Conservation (phyloP, 2,888 invertebrate genomes). For the Tigriopus californicus region DNA sequence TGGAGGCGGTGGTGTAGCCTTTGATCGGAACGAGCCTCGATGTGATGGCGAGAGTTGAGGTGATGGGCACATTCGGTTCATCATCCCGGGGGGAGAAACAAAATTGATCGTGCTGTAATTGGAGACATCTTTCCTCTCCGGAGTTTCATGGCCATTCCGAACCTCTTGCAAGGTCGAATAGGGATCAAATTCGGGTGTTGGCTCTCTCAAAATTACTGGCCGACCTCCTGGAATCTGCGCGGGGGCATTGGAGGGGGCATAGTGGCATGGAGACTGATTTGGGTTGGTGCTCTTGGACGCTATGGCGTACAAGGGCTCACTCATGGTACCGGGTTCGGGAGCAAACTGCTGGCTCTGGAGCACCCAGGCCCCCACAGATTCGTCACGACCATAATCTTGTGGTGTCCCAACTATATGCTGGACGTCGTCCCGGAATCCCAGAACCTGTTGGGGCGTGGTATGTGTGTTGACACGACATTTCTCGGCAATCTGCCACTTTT, state of each 20-base stretch:
- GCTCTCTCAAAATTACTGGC: constrained; percentile 4
- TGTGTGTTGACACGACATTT: constrained; percentile 69
- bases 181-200: constrained; percentile 2
- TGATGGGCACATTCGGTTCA: constrained; percentile 2
- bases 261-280: background rate
- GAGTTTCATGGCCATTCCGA: background rate
- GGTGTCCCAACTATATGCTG: background rate
- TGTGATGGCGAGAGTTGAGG: background rate
- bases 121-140: background rate
- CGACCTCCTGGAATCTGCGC: background rate
- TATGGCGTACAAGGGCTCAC: background rate
- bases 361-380: constrained; percentile 13
- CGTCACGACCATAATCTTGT: background rate
- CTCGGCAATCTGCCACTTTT: constrained; percentile 82
- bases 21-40: constrained; percentile 28
- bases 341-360: background rate
- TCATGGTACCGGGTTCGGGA: background rate
- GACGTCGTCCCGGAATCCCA: constrained; percentile 47
- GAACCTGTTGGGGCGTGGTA: constrained; percentile 75
- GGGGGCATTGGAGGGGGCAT: background rate
- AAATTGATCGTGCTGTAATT: background rate
- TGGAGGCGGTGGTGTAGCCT: constrained; percentile 71
- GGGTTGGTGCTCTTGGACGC: background rate
- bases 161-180: background rate
- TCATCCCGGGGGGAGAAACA: background rate